These are phyloP conservation scores for Sebastes paucispinis DNA, from an alignment of 2,797 vertebrate species.

Conservation along the genomic window DNA sequence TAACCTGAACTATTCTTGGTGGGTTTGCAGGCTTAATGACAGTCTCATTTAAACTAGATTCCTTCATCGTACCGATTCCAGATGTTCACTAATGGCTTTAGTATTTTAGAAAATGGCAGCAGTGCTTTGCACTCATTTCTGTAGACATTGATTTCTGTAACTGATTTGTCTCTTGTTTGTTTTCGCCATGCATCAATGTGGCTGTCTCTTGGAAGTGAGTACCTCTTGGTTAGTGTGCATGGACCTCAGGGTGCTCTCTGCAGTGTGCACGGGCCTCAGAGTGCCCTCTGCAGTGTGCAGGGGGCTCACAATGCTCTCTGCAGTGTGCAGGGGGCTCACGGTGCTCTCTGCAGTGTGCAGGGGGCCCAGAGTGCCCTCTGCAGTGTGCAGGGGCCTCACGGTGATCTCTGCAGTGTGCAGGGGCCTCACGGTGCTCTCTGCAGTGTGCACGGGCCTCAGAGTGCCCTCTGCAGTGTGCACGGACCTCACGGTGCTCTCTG, in stretches of 20 bases:
- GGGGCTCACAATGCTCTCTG: too few relatives aligned
- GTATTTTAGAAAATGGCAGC: neutral
- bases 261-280: conserved; percentile 23
- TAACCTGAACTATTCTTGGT: neutral
- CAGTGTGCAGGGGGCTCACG: conserved; percentile 18
- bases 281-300: too few relatives aligned
- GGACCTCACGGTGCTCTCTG: neutral
- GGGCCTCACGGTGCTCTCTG: too few relatives aligned
- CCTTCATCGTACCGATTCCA: neutral
- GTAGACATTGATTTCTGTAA: conserved; percentile 86
- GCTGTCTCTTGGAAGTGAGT: conserved; percentile 91
- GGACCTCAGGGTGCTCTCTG: neutral
- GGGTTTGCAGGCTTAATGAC: neutral
- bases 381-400: neutral
- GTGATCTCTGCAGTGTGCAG: too few relatives aligned
- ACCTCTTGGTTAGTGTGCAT: conserved; percentile 56
- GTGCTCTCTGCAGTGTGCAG: too few relatives aligned
- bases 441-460: neutral
- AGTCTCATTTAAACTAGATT: neutral
- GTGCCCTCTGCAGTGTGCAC: conserved; percentile 16
- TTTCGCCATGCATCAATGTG: conserved; percentile 88
- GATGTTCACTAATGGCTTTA: neutral
- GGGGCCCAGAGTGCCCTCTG: too few relatives aligned
- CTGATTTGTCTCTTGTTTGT: conserved; percentile 93
- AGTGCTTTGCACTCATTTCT: conserved; percentile 28